Evolutionary conservation across 2,888 invertebrate species (phyloP).

Genomic region (Kryphioiulus occultus): DNA sequence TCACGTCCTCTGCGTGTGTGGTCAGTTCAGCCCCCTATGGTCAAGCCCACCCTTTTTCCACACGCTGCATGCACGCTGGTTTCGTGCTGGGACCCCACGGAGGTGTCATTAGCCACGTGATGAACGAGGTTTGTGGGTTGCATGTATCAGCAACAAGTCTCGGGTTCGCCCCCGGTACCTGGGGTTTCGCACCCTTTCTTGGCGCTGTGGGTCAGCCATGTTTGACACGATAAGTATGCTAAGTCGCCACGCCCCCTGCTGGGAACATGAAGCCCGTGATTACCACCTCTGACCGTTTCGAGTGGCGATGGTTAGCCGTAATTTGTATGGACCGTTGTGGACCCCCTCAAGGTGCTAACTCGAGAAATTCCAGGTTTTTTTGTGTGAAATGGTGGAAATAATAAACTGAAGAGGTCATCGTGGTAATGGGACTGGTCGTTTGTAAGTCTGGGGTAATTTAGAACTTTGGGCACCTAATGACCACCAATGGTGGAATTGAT

Average conservation of each 20-base stretch:
- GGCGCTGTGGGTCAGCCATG: slow-evolving; percentile 24
- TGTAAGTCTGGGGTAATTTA: not conserved
- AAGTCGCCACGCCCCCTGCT: slow-evolving; percentile 46
- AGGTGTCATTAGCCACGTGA: slow-evolving; percentile 20
- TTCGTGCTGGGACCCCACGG: not conserved
- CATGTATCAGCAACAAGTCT: not conserved
- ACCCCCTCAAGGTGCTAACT: slow-evolving; percentile 9
- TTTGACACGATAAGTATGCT: slow-evolving; percentile 19
- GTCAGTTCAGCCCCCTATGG: not conserved
- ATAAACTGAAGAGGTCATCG: not conserved
- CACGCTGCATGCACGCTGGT: not conserved
- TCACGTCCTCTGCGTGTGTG: not conserved
- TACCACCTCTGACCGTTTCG: not conserved
- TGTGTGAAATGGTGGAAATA: not conserved
- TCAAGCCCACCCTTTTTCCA: slow-evolving; percentile 1
- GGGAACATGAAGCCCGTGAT: slow-evolving; percentile 43
- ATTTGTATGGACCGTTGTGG: not conserved
- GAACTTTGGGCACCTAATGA: not conserved
- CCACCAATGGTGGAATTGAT: not conserved
- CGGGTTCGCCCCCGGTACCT: slow-evolving; percentile 37
- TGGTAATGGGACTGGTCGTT: not conserved
- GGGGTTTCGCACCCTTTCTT: slow-evolving; percentile 10
- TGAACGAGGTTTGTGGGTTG: slow-evolving; percentile 15
- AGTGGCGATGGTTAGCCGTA: slow-evolving; percentile 55
- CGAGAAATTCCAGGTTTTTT: not conserved